Conservation (phyloP, 2,888 invertebrate genomes). For the Lingula anatina region DNA sequence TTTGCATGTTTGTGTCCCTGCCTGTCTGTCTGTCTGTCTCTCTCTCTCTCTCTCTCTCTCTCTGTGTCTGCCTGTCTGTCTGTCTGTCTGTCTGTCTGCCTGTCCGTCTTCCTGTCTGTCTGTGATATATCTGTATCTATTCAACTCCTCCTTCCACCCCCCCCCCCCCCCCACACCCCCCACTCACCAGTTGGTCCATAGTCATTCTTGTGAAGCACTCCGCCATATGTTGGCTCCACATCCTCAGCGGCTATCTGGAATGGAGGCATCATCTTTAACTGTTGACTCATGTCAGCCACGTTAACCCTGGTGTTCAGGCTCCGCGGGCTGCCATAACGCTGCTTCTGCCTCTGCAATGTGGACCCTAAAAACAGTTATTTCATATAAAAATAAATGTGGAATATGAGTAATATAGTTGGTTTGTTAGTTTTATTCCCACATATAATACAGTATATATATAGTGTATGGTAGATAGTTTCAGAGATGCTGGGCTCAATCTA, state of each 20-base stretch:
- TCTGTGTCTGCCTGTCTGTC: not conserved
- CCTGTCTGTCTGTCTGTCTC: not conserved
- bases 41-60: not conserved
- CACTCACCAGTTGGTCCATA: not conserved
- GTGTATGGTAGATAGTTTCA: too few species aligned
- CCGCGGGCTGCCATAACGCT: conserved; percentile 35
- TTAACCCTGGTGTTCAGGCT: conserved; percentile 32
- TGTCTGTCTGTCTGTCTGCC: not conserved
- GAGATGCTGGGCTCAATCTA: too few species aligned
- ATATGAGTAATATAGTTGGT: too few species aligned
- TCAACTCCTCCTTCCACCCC: not conserved
- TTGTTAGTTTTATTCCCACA: too few species aligned
- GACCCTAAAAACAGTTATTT: not conserved
- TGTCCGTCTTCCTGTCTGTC: too few species aligned
- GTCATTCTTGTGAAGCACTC: too few species aligned
- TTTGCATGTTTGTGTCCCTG: not conserved
- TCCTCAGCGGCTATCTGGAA: conserved; percentile 27
- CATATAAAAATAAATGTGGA: too few species aligned
- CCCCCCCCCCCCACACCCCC: not conserved
- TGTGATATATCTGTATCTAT: too few species aligned
- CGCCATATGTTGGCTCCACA: conserved; percentile 14
- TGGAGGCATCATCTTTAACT: conserved; percentile 34
- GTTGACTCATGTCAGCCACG: conserved; percentile 30
- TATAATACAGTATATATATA: too few species aligned
- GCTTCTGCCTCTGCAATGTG: conserved; percentile 29